These are phyloP conservation scores for Jacana jacana DNA, from an alignment of 2,113 vertebrate genomes.

Conservation along the genomic window DNA sequence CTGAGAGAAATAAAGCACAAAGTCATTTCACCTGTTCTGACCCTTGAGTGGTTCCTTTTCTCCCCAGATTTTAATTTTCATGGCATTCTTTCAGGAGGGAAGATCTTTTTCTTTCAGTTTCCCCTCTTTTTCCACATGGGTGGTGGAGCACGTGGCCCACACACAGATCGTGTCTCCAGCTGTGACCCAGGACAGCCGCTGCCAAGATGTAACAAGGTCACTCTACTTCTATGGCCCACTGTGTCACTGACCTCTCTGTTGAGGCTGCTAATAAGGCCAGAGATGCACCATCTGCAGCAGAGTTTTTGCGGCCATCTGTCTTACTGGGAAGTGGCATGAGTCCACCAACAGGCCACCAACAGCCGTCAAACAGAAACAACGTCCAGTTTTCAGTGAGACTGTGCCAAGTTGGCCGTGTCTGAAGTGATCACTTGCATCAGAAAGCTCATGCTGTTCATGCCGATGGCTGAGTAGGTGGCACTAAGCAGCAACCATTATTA, in stretches of 20 bases:
- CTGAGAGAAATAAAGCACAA: neutral
- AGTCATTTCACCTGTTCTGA: neutral
- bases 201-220: neutral
- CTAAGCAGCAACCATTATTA: neutral
- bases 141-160: neutral
- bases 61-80: neutral
- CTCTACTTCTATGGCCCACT: neutral
- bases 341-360: conserved; percentile 60
- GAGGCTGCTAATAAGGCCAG: conserved; percentile 32
- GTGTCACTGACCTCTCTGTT: conserved; percentile 37
- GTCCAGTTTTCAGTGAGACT: neutral
- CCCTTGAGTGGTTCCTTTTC: neutral
- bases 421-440: neutral
- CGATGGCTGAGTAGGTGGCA: neutral
- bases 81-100: neutral
- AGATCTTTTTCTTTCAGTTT: neutral
- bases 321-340: conserved; percentile 39
- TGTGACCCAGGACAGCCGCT: neutral
- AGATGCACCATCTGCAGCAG: conserved; percentile 45
- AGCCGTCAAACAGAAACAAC: neutral
- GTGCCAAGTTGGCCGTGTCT: conserved; percentile 33
- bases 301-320: conserved; percentile 47
- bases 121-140: neutral
- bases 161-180: neutral
- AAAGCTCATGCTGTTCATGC: neutral